Conservation (phyloP, 1,140 invertebrate genomes). For the Calephelis nemesis region DNA sequence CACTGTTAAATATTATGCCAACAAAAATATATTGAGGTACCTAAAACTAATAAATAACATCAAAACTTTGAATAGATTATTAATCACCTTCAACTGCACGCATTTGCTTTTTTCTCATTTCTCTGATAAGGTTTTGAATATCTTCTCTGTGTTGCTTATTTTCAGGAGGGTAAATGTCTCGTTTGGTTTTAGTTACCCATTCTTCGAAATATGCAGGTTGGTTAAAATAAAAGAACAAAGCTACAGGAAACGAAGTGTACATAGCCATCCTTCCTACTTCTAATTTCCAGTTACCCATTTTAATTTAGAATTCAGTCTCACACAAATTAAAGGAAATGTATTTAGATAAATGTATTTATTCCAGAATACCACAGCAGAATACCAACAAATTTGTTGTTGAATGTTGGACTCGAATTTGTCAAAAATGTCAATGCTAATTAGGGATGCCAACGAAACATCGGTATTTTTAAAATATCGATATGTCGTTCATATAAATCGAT, state of each 20-base stretch:
- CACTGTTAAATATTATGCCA: not conserved
- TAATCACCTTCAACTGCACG: slow-evolving; percentile 48
- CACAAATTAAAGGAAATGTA: too few species aligned
- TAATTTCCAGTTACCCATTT: slow-evolving; percentile 89
- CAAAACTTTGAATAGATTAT: slow-evolving; percentile 17
- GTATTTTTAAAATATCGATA: too few species aligned
- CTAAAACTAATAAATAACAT: not conserved
- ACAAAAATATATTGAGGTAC: slow-evolving; percentile 1
- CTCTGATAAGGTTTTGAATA: slow-evolving; percentile 80
- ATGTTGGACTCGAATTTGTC: too few species aligned
- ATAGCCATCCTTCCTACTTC: slow-evolving; percentile 90
- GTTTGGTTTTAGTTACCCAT: slow-evolving; percentile 86
- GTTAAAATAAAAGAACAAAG: slow-evolving; percentile 91
- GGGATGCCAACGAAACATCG: too few species aligned
- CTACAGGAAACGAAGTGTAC: slow-evolving; percentile 92
- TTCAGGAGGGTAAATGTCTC: slow-evolving; percentile 85
- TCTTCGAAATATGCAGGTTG: slow-evolving; percentile 90
- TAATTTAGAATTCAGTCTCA: not conserved
- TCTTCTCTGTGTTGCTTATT: slow-evolving; percentile 79
- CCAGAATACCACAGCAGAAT: too few species aligned
- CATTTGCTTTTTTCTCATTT: slow-evolving; percentile 79
- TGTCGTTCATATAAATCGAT: too few species aligned
- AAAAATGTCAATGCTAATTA: too few species aligned
- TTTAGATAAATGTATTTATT: too few species aligned
- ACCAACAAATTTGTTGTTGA: too few species aligned